Base-by-base conservation (phyloP, 2,797 vertebrate species). In the Bradypodion pumilum region DNA sequence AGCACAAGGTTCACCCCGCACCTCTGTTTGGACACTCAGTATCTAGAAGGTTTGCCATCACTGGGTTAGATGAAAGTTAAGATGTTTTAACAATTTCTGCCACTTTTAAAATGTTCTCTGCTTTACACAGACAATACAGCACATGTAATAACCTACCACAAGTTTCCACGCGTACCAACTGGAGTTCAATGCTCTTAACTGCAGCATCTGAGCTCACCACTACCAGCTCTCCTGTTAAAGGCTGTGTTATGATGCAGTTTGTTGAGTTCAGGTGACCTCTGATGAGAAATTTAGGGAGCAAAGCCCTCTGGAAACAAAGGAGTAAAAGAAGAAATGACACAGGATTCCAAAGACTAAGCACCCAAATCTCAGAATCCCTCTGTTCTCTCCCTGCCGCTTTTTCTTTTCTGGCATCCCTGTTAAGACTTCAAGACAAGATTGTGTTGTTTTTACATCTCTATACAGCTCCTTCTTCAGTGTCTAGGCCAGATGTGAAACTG, bases 161-260 rank as follows among this genome's bases (percentile, higher is more conserved):
- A 1, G 99, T 99, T 94, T 99, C 98, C 76, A 99, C 99, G 0
- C 98, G 95, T 0, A 99, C 98, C 5, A 99, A 95, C 96, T 99
- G 99, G 88, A 99, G 97, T 84, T 99, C 99, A 0, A 99, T 97
- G 70, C 98, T 99, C 90, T 97, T 98, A 83, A 99, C 91, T 56
- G 98, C 94, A 0, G 98, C 97, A 32, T 98, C 97, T 0, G 98
- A 97, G 65, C 93, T 97, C 93, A 99, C 98, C 83, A 99, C 97
- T 85, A 97, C 89, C 94, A 99, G 94, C 92, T 99, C 98, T 1
- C 99, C 98, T 0, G 96, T 98, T 70, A 99, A 95, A 0, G 98
- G 98, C 92, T 97, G 97, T 0, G 97, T 98, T 94, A 99, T 97
- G 80, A 97, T 89, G 0, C 99, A 99, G 94, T 92, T 98, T 52